Evolutionary conservation across 2,888 invertebrate species (phyloP), one percentile per base, ranked within the genome.

Genomic region (Leptinotarsa juncta): DNA sequence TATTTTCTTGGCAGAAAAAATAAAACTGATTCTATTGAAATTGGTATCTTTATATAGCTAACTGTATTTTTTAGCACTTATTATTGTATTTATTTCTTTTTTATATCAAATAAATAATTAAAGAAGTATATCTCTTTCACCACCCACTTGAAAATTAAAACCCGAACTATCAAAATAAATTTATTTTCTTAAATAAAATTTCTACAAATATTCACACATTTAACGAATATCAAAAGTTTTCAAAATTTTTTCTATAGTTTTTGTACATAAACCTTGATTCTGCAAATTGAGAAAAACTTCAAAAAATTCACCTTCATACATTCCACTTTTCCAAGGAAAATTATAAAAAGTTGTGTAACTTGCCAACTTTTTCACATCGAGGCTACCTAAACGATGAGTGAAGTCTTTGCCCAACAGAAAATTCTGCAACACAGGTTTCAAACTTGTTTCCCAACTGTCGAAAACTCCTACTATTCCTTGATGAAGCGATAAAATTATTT

Each of bases 401-500:
- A 90, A 87, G 32, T 88, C 79, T 0, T 90, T 90, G n/a, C 84
- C 86, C 10, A 77, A 81, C 14, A 92, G 78, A 79, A 91, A 93
- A 68, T 89, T 89, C 66, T 89, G 85, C 48, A 93, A 76, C 57
- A 72, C 23, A 12, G 74, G 67, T 65, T 74, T 77, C 42, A 84
- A 76, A 57, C 15, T 66, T 5, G 72, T 69, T 83, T 93, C 92
- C 90, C 91, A 92, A 16, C 82, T 82, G 82, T 92, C 91, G 70
- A 93, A 89, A 15, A 90, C 86, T 20, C 84, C 83, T 0, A 88
- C 86, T 0, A 91, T 88, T 82, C 89, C 89, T 81, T 93, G 93
- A 73, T 91, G 90, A 65, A 93, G 89, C 0, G 93, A 90, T 0
- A 92, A 82, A 2, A 92, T 89, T 83, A 91, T 90, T 81, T 94